phyloP scores from a whole-genome alignment of 2,888 invertebrate genomes.

The Desoria tigrina region DNA sequence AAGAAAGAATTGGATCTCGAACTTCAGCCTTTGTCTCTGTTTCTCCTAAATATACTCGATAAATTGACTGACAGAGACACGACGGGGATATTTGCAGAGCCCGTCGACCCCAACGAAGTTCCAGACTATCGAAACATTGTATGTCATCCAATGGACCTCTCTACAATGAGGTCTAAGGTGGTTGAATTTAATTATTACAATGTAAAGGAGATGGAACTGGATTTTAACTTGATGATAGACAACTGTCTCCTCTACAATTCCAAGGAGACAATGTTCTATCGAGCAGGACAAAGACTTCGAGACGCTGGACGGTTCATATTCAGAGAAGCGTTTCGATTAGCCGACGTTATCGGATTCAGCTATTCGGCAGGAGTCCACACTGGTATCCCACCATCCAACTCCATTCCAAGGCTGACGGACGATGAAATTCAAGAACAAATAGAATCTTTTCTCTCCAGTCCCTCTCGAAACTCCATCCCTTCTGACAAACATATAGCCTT shows the following conservation, averaged over 20 bases:
- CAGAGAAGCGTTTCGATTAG: conserved; percentile 74
- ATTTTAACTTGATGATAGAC: conserved; percentile 92
- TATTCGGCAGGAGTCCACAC: conserved; percentile 57
- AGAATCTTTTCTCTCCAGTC: conserved; percentile 44
- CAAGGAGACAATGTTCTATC: conserved; percentile 91
- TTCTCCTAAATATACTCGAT: conserved; percentile 74
- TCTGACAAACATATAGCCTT: conserved; percentile 60
- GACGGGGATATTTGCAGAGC: conserved; percentile 86
- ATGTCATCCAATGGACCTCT: conserved; percentile 82
- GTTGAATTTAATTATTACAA: conserved; percentile 67
- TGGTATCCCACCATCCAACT: conserved; percentile 54
- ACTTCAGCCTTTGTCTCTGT: conserved; percentile 53
- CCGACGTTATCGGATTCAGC: conserved; percentile 66
- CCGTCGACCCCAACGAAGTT: conserved; percentile 82
- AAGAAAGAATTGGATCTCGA: conserved; percentile 73
- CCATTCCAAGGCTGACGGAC: conserved; percentile 55
- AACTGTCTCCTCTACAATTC: conserved; percentile 95
- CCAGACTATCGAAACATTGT: conserved; percentile 88
- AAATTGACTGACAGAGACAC: conserved; percentile 76
- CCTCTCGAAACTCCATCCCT: conserved; percentile 50
- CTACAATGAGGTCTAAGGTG: conserved; percentile 73
- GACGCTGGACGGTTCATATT: conserved; percentile 80
- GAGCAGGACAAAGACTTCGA: conserved; percentile 83
- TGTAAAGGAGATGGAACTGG: conserved; percentile 77
- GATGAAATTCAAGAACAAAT: conserved; percentile 58